Base-by-base conservation (phyloP, 1,140 invertebrate species). In the Ericerus pela region DNA sequence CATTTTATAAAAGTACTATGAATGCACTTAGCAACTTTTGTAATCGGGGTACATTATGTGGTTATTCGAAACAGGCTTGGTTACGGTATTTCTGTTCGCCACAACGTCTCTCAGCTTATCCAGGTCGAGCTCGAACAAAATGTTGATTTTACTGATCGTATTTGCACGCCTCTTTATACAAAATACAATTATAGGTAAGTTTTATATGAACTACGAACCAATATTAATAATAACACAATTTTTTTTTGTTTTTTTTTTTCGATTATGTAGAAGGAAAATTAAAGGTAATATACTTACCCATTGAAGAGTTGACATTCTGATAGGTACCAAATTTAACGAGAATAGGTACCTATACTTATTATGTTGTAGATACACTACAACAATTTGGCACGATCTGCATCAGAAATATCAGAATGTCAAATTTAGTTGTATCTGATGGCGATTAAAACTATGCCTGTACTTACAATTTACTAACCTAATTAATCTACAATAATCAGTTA, bases 31-130 rank as follows among this genome's bases (percentile, higher is more conserved):
- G 41, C 41, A 47, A 24, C 22, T 47, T 24, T 47, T 47, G 26
- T 47, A 47, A 47, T 47, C 26, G 26, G 41, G 41, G 41, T 47
- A 47, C 41, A 24, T n/a, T n/a, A n/a, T 47, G 41, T 47, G 41
- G 41, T 47, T 47, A 47, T 47, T 47, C 41, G 41, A 47, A 47
- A 47, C 41, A 47, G 41, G 41, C 41, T 47, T 47, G 41, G 41
- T 47, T 47, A 47, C 41, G 41, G 41, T 47, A 47, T 47, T 47
- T 47, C 41, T 47, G 41, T 47, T 47, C 41, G 41, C 41, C 41
- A 47, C 41, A 47, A 47, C 41, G 41, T 47, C 41, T 47, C 16
- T 47, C 41, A 18, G 41, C 41, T 47, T 47, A 47, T 47, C 41
- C 41, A 24, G 41, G 41, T 47, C 41, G 41, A 47, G 41, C 26